A percentile compares a stretch with the other conserved stretches of the same genome.
phyloP scores from a whole-genome alignment of 2,888 invertebrate species.

The Trypoxylon attenuatum region DNA sequence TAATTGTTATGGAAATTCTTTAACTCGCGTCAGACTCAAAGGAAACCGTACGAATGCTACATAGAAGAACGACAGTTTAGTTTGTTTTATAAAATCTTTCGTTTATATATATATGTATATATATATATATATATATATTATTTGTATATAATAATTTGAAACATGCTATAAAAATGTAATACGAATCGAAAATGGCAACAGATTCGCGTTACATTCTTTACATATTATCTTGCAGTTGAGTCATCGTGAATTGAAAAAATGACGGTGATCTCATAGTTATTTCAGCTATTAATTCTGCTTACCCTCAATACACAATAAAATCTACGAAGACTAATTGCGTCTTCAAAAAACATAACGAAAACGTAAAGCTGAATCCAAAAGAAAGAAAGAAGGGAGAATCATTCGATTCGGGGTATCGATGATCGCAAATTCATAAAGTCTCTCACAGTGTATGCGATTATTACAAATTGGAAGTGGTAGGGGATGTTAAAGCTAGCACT shows the following conservation, averaged over 20 bases:
- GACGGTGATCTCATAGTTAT: slow-evolving; percentile 23
- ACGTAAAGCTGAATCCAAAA: not conserved
- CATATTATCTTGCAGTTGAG: slow-evolving; percentile 20
- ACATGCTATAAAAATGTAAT: slow-evolving; percentile 53
- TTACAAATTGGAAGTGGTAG: slow-evolving; percentile 32
- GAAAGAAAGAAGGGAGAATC: not conserved
- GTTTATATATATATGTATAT: slow-evolving; percentile 16
- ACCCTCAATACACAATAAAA: slow-evolving; percentile 33
- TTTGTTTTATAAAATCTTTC: slow-evolving; percentile 58
- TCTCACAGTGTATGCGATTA: slow-evolving; percentile 14
- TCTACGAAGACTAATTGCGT: slow-evolving; percentile 20
- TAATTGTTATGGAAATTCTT: too few species aligned
- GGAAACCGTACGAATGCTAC: slow-evolving; percentile 34
- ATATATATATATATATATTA: too few species aligned
- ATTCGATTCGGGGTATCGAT: slow-evolving; percentile 3
- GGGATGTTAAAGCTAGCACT: too few species aligned
- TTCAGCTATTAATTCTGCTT: slow-evolving; percentile 10
- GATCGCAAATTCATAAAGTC: not conserved
- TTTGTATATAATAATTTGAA: slow-evolving; percentile 44
- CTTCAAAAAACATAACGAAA: slow-evolving; percentile 29
- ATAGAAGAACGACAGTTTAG: slow-evolving; percentile 48
- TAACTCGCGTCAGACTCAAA: not conserved
- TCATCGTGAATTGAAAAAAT: slow-evolving; percentile 18
- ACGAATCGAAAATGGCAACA: slow-evolving; percentile 54
- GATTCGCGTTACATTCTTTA: slow-evolving; percentile 39